Evolutionary conservation across 2,113 vertebrate genomes (phyloP).

Genomic region (mouse (Mus musculus)): GRCm39 chr12:77827501-77828000

Average conservation of each 20-base stretch:
- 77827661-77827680: background rate
- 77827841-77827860: constrained; percentile 22
- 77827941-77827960: constrained; percentile 20
- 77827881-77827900: background rate
- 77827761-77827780: background rate
- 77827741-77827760: background rate
- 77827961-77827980: background rate
- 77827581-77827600: background rate
- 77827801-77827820: background rate
- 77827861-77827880: background rate
- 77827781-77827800: too few species aligned
- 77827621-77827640: background rate
- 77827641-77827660: background rate
- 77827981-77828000: constrained; percentile 60
- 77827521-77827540: background rate
- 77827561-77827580: background rate
- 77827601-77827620: background rate
- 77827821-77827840: background rate
- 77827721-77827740: background rate
- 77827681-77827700: background rate
- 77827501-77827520: background rate
- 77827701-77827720: background rate
- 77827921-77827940: constrained; percentile 48
- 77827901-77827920: background rate
- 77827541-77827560: background rate